Conservation (phyloP, 2,113 vertebrate species). For the Misgurnus anguillicaudatus region DNA sequence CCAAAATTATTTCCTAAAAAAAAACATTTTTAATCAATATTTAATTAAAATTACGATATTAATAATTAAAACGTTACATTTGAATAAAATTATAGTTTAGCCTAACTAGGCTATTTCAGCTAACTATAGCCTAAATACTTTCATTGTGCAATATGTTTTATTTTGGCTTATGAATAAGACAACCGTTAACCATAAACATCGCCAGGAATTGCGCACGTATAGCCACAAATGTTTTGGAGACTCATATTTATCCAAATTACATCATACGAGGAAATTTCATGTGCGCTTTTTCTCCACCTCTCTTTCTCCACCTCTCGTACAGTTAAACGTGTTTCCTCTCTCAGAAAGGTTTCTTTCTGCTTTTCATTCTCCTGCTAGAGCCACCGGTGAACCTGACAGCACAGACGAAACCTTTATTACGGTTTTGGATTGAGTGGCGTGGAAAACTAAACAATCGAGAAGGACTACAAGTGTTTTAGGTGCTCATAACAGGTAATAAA, state of each 20-base stretch:
- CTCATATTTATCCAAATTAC: constrained; percentile 37
- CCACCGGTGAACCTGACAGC: constrained; percentile 16
- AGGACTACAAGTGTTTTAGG: constrained; percentile 26
- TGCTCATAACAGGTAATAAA: background rate
- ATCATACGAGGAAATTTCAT: constrained; percentile 46
- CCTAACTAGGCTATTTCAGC: no score
- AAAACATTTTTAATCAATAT: no score
- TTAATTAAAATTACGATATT: no score
- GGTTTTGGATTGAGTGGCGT: background rate
- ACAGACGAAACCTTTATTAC: constrained; percentile 8
- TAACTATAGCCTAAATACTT: background rate
- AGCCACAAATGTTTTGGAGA: background rate
- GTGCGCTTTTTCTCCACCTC: constrained; percentile 30
- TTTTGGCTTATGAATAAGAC: background rate
- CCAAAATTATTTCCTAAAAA: no score
- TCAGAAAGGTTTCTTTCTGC: constrained; percentile 45
- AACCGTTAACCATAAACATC: background rate
- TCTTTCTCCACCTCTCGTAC: constrained; percentile 37
- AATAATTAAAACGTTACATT: no score
- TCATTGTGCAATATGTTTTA: background rate
- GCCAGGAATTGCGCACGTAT: background rate
- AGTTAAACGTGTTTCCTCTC: constrained; percentile 46
- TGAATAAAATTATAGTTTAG: no score
- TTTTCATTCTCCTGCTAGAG: constrained; percentile 22
- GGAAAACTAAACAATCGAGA: background rate